Evolutionary conservation across 2,797 vertebrate species (phyloP), one percentile per base, ranked within the genome.

Genomic region (Buceros bicornis): DNA sequence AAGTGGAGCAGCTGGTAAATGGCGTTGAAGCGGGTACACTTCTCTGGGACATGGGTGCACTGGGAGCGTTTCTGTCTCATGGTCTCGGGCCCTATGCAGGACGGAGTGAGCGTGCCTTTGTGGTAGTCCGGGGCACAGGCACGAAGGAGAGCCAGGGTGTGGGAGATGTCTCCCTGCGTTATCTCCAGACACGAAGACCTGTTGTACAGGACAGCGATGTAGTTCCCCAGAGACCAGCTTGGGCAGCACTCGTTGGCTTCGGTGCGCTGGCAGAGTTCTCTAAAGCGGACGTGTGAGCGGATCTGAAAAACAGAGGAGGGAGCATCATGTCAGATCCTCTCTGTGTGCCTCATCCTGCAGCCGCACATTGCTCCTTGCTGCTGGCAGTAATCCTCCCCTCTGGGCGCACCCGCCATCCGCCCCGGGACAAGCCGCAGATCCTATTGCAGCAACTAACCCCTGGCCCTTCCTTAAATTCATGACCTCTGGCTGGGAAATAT

Each of bases 191-290:
- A 99, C 4, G 99, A 98, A n/a, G 99, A 99, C 58, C 99, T 98
- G 77, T 99, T 99, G 92, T 98, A 99, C 73, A 99, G 98, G 77
- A 99, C 98, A 15, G 99, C 99, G 79, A 99, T 98, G 83, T 99
- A 99, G 98, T 99, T 99, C 96, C 99, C 99, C 94, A 99, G 98
- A 81, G 99, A 99, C 99, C 99, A 99, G 98, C 99, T 99, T 8
- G 99, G 99, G 97, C 99, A 99, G 97, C 99, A 99, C 93, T 98
- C 98, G 0, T 98, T 98, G 73, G 98, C 97, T 58, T 97, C 95
- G 6, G 98, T 98, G 9, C 97, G 98, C 96, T 99, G 99, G 97
- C 99, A 99, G 93, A 99, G 97, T 57, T 99, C 98, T 97, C 98
- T 98, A 90, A 99, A 99, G 45, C 97, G 98, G 74, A 98, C 93